Base-by-base conservation (phyloP, 2,113 vertebrate genomes). In the Hippocampus mohnikei region DNA sequence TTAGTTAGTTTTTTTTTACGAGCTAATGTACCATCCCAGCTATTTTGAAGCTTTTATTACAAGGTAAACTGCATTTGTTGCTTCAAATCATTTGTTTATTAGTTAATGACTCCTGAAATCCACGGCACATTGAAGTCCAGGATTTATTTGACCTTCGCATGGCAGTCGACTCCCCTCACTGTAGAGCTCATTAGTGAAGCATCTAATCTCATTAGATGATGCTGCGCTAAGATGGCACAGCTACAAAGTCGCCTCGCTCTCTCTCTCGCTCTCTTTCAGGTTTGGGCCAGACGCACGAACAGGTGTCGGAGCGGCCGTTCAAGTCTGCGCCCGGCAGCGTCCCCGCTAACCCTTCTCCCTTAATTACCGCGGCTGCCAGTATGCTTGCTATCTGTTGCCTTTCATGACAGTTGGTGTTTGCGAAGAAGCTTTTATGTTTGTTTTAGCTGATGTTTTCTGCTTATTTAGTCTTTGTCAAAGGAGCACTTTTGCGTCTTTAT, bases 121-220 rank as follows among this genome's bases (percentile, higher is more conserved):
- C 84, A 83, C 83, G 79, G 82, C 88, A 85, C 75, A 81, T 85
- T 83, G 72, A 80, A 80, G 83, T 84, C 81, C 88, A 85, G 82
- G 87, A 82, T 87, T 84, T 74, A 60, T 81, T 79, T 90, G 89
- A 92, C 90, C 91, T 91, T 91, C 80, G 79, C 87, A 85, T 88
- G 86, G 84, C 88, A 89, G 88, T 84, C 85, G 86, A 88, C 87
- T 91, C 78, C 85, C 72, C 79, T 79, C 84, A 84, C 76, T 69
- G 82, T 84, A 68, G 83, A 78, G 84, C 88, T 92, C 89, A 91
- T 92, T 91, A 90, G 89, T 75, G 68, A 73, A 66, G 77, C 79
- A 83, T 91, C 87, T 90, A 87, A 91, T 91, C 87, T 89, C 89
- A 90, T 92, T 91, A 91, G 87, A 84, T 23, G 70, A 78, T 81